Conservation (phyloP, 2,888 invertebrate species). For the Nomada fabriciana region DNA sequence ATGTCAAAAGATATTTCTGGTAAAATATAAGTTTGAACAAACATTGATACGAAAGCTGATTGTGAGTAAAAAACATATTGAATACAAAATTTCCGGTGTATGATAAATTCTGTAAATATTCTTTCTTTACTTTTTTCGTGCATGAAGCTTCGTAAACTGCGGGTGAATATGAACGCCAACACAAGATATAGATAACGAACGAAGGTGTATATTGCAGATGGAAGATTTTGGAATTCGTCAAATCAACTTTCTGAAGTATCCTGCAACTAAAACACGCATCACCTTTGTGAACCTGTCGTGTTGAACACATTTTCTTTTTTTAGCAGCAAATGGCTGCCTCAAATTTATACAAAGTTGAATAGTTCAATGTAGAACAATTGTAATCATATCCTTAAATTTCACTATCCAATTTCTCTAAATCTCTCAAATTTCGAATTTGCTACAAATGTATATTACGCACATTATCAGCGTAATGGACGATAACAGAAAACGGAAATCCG, state of each 20-base stretch:
- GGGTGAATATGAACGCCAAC: constrained; percentile 1
- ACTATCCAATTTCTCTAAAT: not conserved
- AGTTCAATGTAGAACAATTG: not conserved
- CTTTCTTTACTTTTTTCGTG: constrained; percentile 31
- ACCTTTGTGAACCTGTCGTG: too few species aligned
- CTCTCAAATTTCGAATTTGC: not conserved
- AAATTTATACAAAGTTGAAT: too few species aligned
- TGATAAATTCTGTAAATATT: constrained; percentile 52
- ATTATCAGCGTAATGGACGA: constrained; percentile 1
- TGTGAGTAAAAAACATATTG: not conserved
- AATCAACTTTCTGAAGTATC: not conserved
- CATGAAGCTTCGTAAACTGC: constrained; percentile 44
- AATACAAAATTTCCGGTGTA: constrained; percentile 31
- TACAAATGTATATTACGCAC: not conserved
- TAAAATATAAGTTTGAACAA: not conserved
- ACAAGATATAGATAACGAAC: not conserved
- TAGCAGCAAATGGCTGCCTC: too few species aligned
- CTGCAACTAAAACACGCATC: not conserved
- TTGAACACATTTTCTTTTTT: too few species aligned
- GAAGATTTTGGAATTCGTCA: not conserved
- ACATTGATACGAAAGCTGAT: not conserved
- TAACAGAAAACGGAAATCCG: constrained; percentile 23
- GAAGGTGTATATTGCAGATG: not conserved
- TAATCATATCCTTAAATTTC: not conserved
- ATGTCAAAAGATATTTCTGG: not conserved